Base-by-base conservation (phyloP, 2,888 invertebrate genomes). In the Pantelozetes paolii region DNA sequence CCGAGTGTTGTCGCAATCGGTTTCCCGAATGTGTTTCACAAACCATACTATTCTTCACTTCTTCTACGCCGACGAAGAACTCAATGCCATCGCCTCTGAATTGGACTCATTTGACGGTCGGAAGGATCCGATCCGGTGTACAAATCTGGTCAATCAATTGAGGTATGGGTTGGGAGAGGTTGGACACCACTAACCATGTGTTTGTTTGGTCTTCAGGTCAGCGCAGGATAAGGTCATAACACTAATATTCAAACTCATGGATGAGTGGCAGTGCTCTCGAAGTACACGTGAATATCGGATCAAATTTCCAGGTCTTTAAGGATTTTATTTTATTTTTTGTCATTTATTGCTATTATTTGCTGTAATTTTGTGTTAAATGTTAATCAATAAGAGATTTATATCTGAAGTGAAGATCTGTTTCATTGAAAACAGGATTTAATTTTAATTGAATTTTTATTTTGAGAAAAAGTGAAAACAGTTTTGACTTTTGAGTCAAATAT, bases 81-180 rank as follows among this genome's bases (percentile, higher is more conserved):
- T 99, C 79, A 96, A 95, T 82, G 87, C 90, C 80, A 93, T 99
- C 76, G 95, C 97, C 69, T 90, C 92, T 77, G 98, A 99, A 84
- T 84, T 99, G 84, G 98, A 99, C 85, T 96, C 96, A 80, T 99
- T 99, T 84, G 98, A 99, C 84, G 98, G 98, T n/a, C 87, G 97
- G 67, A 94, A 97, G 80, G 98, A 99, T 82, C 98, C 97, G 0
- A 96, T 96, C 82, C 84, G 98, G 82, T 99, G 98, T 83, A 93
- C 96, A 74, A 89, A 90, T 28, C 86, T 99, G 80, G 98, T 99
- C 79, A 95, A 93, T 83, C 92, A 95, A 82, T 86, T 99, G 79
- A 87, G 98, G 73, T 93, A 92, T 82, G n/a, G 2, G 8, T 59
- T 15, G 28, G 9, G 5, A 8, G 18, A 23, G 6, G 1, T 94